Evolutionary conservation across 1,140 invertebrate species (phyloP), one percentile per base, ranked within the genome.

Genomic region (Kradibia gibbosae): DNA sequence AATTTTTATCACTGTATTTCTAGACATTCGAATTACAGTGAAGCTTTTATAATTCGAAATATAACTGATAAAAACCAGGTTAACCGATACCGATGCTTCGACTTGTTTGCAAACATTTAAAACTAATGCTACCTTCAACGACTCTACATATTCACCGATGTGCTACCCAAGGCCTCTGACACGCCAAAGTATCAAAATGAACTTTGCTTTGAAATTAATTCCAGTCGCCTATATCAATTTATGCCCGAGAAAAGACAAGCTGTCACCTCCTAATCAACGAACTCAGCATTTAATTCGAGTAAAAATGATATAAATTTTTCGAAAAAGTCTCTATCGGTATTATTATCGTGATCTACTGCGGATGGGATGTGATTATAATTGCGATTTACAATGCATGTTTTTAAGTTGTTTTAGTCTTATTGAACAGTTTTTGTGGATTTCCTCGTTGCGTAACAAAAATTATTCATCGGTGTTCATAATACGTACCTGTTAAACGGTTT

Each of bases 31-130:
- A 60, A 60, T 28, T 31, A 28, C 13, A 34, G 31, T 17, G 0
- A 62, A 34, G 13, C 31, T 3, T 62, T 17, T 17, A 34, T 10
- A 28, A n/a, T 67, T 67, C 10, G 20, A 67, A 67, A 39, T 22
- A 11, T 39, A 67, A 67, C 34, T 39, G 62, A 39, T 39, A 39
- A 67, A 67, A 67, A 67, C 13, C 10, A 31, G 8, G 11, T 67
- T n/a, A 28, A 7, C n/a, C 7, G 22, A 25, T 50, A 28, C 25
- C 17, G 25, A 20, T 72, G 7, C 1, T 62, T 1, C n/a, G 45
- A 36, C 36, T 53, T 53, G 50, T 36, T 36, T 53, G 50, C 72
- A 36, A 53, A 53, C 31, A 55, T 60, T 39, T 42, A 57, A 71
- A 55, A 60, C 10, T 75, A 36, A 42, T 36, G 34, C 31, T 75